Percentiles rank a stretch among this genome's conserved stretches.
Conservation (phyloP, 2,888 invertebrate genomes). For the Actias luna region DNA sequence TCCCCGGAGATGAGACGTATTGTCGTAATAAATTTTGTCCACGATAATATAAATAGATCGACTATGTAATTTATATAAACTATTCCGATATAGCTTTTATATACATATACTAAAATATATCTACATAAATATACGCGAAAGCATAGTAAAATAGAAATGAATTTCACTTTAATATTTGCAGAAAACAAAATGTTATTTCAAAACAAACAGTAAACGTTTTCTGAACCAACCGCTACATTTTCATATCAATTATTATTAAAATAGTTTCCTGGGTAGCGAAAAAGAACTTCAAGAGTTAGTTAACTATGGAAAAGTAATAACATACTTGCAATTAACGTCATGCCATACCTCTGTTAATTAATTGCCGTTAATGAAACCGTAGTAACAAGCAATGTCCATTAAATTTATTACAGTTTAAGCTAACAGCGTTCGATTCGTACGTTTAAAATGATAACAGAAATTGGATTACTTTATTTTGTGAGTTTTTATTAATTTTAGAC, state of each 20-base stretch:
- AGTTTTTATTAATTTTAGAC: background rate
- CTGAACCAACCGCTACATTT: background rate
- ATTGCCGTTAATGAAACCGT: slow-evolving; percentile 23
- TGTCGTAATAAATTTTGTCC: no score
- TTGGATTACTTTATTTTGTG: slow-evolving; percentile 8
- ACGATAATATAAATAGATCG: no score
- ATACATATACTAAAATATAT: no score
- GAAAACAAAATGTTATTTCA: background rate
- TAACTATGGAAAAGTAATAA: slow-evolving; percentile 11
- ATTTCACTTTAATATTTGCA: background rate
- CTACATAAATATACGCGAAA: no score
- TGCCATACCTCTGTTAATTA: slow-evolving; percentile 21
- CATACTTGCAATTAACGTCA: slow-evolving; percentile 12
- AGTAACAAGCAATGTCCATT: slow-evolving; percentile 17
- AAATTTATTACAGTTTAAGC: slow-evolving; percentile 23
- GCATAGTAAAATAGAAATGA: no score
- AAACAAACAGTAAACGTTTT: background rate
- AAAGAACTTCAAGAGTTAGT: background rate
- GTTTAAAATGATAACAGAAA: slow-evolving; percentile 4
- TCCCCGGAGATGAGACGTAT: no score
- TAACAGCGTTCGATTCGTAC: background rate
- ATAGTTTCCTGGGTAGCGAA: slow-evolving; percentile 1
- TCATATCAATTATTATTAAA: background rate
- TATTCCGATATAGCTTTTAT: no score
- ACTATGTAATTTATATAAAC: no score